A percentile compares a stretch with the other conserved stretches of the same genome.
Conservation (phyloP, 1,140 invertebrate genomes). For the Gonioctena quinquepunctata region DNA sequence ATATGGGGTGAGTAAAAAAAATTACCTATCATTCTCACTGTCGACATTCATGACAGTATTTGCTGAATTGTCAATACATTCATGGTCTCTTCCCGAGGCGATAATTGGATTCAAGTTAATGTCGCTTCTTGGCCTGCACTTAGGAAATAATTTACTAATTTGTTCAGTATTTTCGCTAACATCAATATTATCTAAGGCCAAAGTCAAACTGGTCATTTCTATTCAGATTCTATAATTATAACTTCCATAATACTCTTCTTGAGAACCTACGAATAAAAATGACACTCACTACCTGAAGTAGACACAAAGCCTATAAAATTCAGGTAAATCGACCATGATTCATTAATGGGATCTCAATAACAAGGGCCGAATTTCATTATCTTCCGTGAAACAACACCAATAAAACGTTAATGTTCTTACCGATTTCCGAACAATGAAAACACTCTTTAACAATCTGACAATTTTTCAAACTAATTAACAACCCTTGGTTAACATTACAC, state of each 20-base stretch:
- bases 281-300: neutral
- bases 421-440: neutral
- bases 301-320: neutral
- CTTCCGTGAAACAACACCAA: neutral
- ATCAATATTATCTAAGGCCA: constrained; percentile 57
- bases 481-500: neutral
- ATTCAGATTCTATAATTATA: constrained; percentile 33
- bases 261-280: constrained; percentile 28
- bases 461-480: neutral
- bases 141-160: constrained; percentile 80
- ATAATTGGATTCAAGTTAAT: constrained; percentile 64
- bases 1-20: neutral
- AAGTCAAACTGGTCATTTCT: constrained; percentile 59
- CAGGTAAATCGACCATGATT: neutral
- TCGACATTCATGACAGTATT: constrained; percentile 54
- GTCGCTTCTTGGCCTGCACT: constrained; percentile 72
- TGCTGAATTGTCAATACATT: constrained; percentile 52
- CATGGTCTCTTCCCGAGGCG: constrained; percentile 49
- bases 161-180: constrained; percentile 66
- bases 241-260: constrained; percentile 36
- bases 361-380: neutral
- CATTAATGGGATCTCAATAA: neutral
- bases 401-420: neutral
- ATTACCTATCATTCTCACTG: constrained; percentile 56
- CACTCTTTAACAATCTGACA: neutral